phyloP scores from a whole-genome alignment of 2,797 vertebrate species.

The Neostethus bicornis region DNA sequence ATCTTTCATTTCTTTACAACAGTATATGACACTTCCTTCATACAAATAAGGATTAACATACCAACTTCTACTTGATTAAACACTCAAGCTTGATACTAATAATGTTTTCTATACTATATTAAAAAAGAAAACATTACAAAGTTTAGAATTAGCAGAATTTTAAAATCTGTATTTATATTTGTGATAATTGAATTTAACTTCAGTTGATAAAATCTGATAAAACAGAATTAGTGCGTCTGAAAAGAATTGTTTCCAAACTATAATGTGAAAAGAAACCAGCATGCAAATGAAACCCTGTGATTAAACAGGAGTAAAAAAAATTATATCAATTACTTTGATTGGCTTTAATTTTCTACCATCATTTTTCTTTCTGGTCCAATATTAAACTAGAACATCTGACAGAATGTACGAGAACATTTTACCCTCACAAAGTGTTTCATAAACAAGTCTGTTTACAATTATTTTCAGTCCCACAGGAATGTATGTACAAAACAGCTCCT shows the following conservation, averaged over 20 bases:
- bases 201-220: conserved; percentile 33
- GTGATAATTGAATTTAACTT: conserved; percentile 35
- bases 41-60: conserved; percentile 42
- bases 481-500: conserved; percentile 47
- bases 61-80: conserved; percentile 31
- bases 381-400: conserved; percentile 5
- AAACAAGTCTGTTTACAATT: conserved; percentile 33
- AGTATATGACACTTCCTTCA: conserved; percentile 16
- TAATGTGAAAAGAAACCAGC: conserved; percentile 5
- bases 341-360: conserved; percentile 11
- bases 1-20: conserved; percentile 7
- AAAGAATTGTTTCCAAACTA: conserved; percentile 2
- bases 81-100: conserved; percentile 13
- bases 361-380: conserved; percentile 2
- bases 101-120: conserved; percentile 4
- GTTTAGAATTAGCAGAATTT: not conserved
- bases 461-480: conserved; percentile 55
- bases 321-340: conserved; percentile 23
- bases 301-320: conserved; percentile 27
- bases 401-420: conserved; percentile 20
- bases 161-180: conserved; percentile 11
- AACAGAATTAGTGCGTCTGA: conserved; percentile 28
- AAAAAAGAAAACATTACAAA: conserved; percentile 7
- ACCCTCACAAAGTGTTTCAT: conserved; percentile 21
- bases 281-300: not conserved